Evolutionary conservation across 2,888 invertebrate species (phyloP).

Genomic region (Ctenicera cuprea): DNA sequence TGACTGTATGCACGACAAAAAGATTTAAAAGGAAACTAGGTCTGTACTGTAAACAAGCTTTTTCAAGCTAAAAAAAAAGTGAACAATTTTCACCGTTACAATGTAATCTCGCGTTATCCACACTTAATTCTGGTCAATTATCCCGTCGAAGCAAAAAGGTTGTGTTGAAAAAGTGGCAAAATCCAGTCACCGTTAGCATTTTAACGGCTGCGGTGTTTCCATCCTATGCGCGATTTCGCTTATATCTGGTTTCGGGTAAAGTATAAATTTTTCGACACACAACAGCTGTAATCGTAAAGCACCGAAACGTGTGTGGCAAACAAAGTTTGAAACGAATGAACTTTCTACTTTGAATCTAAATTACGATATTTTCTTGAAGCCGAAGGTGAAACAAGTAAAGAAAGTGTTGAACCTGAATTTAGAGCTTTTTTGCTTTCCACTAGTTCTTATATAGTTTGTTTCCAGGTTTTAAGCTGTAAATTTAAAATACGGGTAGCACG

Average conservation of each 20-base stretch:
- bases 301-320: conserved; percentile 30
- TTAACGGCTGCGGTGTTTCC: neutral
- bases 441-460: too few relatives aligned
- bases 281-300: conserved; percentile 31
- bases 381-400: conserved; percentile 1
- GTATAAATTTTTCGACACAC: conserved; percentile 38
- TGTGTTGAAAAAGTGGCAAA: neutral
- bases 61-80: neutral
- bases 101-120: conserved; percentile 8
- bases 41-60: neutral
- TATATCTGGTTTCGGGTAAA: neutral
- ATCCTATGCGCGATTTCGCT: neutral
- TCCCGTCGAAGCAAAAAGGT: conserved; percentile 17
- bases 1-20: neutral
- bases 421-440: neutral
- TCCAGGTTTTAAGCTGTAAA: too few relatives aligned
- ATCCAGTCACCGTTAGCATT: neutral
- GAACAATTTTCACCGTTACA: conserved; percentile 5
- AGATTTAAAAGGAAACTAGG: neutral
- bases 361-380: conserved; percentile 15
- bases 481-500: too few relatives aligned
- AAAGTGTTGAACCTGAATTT: conserved; percentile 1
- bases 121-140: conserved; percentile 14
- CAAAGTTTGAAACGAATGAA: conserved; percentile 7
- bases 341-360: conserved; percentile 14